phyloP scores from a whole-genome alignment of 1,140 invertebrate species.

The Diploscapter pachys region DNA sequence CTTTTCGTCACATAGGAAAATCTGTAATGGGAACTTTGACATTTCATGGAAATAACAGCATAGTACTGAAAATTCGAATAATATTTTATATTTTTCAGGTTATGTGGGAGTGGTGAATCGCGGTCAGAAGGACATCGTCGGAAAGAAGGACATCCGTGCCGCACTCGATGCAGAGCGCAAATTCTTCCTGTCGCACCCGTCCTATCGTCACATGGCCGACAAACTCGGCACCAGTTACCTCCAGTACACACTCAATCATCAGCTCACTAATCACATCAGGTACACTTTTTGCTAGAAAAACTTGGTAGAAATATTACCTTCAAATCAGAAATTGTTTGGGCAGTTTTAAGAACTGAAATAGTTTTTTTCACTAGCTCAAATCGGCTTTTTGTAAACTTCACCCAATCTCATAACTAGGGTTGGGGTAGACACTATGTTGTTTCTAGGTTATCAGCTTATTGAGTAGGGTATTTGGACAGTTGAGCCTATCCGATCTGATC shows the following conservation, averaged over 20 bases:
- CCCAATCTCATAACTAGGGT: no score
- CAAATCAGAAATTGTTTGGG: background rate
- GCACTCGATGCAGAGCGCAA: conserved; percentile 91
- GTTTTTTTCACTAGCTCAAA: background rate
- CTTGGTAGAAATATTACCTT: background rate
- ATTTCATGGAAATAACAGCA: no score
- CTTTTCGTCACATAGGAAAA: no score
- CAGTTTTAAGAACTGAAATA: background rate
- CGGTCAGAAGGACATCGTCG: conserved; percentile 95
- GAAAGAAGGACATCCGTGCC: conserved; percentile 90
- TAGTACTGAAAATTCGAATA: no score
- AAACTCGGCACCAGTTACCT: conserved; percentile 93
- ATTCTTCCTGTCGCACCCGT: conserved; percentile 78
- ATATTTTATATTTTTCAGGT: conserved; percentile 61
- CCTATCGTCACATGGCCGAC: conserved; percentile 82
- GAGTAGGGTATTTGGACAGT: no score
- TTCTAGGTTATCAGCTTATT: no score
- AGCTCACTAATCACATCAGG: conserved; percentile 93
- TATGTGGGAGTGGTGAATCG: conserved; percentile 98
- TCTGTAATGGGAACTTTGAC: no score
- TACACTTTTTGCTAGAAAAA: background rate
- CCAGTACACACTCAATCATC: conserved; percentile 93
- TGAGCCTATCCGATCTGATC: no score
- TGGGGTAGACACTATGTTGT: no score
- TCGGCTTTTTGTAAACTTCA: no score